Base-by-base conservation (phyloP, 2,797 vertebrate species). In the Pseudomugil gertrudae region DNA sequence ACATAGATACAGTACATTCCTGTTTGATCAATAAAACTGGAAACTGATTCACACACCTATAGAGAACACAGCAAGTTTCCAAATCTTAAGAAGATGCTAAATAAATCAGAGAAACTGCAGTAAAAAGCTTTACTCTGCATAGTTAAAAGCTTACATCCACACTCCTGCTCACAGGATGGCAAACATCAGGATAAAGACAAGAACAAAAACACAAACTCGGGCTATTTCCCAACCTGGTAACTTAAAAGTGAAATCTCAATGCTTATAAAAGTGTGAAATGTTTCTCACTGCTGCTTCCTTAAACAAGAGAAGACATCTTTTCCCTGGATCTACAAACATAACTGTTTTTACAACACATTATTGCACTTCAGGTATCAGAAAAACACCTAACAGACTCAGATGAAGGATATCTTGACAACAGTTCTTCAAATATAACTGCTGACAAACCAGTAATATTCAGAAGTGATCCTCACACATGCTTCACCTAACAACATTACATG, bases 91-190 rank as follows among this genome's bases (percentile, higher is more conserved):
- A 57, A 69, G 27, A 33, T 17, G 8, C 19, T 62, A 51, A 64
- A 48, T 55, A 38, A 33, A 69, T 47, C 56, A 32, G 47, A 74
- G 67, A 78, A 75, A 54, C 80, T 80, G 78, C 78, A 87, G 82
- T 79, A 81, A 50, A 38, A 66, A 79, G 80, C 72, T 63, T 38
- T 81, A 72, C 57, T 80, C 84, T 91, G 90, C 89, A 88, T 90
- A 91, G 87, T 72, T 85, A 65, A 88, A 88, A 84, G 69, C 81
- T 85, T 70, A 71, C 35, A 64, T 68, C 26, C 62, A 78, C 62
- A 55, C 45, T 79, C 76, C 84, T 72, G 79, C 65, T 88, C 76
- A 70, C 72, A 60, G 72, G 75, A 84, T 54, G 3, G 19, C 73
- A 80, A 78, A 73, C 35, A 66, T 71, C 35, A 69, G 67, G 33